Evolutionary conservation across 30 jellyfish, hydroid and myxozoan species (phyloP).

Genomic region (Cassiopea andromeda): DNA sequence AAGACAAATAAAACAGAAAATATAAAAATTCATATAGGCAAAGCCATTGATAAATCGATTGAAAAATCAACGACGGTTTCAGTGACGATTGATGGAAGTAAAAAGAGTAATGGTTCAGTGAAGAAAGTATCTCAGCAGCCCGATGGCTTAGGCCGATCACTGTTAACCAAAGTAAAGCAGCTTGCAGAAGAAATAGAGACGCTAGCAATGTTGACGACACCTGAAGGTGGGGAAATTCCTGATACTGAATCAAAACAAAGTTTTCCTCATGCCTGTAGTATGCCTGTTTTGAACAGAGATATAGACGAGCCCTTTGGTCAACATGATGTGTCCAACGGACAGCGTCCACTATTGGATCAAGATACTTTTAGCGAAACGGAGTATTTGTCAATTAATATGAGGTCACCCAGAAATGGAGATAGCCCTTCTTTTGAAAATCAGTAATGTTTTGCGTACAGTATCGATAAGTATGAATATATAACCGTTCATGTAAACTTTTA

Average conservation of each 20-base stretch:
- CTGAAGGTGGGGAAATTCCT: constrained; percentile 61
- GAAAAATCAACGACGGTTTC: constrained; percentile 95
- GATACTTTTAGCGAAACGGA: constrained; percentile 94
- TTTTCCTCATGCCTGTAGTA: constrained; percentile 62
- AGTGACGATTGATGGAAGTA: constrained; percentile 66
- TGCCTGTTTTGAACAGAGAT: constrained; percentile 39
- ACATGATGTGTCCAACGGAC: constrained; percentile 2
- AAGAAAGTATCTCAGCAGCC: constrained; percentile 51
- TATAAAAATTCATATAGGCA: constrained; percentile 87
- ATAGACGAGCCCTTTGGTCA: constrained; percentile 11
- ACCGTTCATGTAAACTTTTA: not conserved
- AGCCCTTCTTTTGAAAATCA: constrained; percentile 20
- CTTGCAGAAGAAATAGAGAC: constrained; percentile 94
- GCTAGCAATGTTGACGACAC: constrained; percentile 67
- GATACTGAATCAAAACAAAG: constrained; percentile 44
- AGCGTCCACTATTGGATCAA: constrained; percentile 43
- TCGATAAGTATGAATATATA: not conserved
- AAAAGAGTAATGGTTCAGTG: constrained; percentile 28
- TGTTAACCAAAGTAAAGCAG: constrained; percentile 80
- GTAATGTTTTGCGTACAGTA: not conserved
- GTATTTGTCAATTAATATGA: constrained; percentile 71
- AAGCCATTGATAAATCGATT: constrained; percentile 84
- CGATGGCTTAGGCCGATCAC: constrained; percentile 59
- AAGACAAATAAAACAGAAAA: constrained; percentile 82
- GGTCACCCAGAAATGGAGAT: constrained; percentile 56